Percentiles rank a stretch among this genome's conserved stretches.
Evolutionary conservation across 2,113 vertebrate genomes (phyloP).

Genomic region (Vicugna pacos): DNA sequence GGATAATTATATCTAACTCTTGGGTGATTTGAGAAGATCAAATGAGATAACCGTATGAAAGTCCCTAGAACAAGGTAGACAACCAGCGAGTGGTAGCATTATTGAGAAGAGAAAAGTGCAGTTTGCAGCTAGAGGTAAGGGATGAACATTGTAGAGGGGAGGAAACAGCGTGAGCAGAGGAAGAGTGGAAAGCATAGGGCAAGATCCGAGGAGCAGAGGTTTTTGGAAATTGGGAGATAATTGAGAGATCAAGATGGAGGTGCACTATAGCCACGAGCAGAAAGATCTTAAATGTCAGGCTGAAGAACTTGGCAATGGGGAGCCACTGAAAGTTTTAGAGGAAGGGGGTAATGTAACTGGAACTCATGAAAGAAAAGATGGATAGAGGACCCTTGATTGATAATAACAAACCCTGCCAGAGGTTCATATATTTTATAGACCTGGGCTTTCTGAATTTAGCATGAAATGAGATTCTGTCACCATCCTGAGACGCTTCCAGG

Average conservation of each 20-base stretch:
- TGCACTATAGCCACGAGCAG: fast-evolving
- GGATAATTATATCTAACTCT: too few species aligned
- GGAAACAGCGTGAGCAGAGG: not conserved
- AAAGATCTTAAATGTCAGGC: not conserved
- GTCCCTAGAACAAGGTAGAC: not conserved
- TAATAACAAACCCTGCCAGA: not conserved
- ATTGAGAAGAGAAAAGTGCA: not conserved
- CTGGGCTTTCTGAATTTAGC: not conserved
- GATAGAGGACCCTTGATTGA: not conserved
- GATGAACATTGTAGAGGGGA: not conserved
- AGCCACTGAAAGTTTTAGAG: not conserved
- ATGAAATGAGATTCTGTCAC: not conserved
- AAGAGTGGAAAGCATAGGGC: not conserved
- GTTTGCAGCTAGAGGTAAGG: not conserved
- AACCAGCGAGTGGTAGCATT: not conserved
- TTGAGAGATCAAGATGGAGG: not conserved
- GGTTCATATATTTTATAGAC: not conserved
- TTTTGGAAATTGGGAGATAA: not conserved
- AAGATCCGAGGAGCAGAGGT: not conserved
- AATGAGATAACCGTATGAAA: not conserved
- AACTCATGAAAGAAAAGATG: not conserved
- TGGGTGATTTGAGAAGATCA: too few species aligned
- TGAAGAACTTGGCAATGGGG: not conserved
- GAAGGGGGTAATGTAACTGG: not conserved
- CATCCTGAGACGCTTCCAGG: not conserved